phyloP scores from a whole-genome alignment of 2,797 vertebrate genomes.

The Steatocranus sp. region DNA sequence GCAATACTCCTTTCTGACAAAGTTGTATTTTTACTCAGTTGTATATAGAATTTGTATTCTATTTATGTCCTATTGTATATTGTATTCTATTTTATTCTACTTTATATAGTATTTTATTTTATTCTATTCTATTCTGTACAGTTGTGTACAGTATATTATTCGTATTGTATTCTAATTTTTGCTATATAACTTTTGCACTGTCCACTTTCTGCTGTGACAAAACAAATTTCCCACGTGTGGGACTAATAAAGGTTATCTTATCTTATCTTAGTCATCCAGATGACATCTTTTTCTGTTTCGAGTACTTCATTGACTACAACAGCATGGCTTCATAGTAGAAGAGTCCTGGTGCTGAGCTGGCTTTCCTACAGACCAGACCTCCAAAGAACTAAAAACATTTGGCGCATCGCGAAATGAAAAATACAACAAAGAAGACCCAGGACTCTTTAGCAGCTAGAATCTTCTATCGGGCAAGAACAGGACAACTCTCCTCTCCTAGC shows the following conservation, averaged over 20 bases:
- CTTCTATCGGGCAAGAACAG: fast-evolving
- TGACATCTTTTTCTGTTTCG: not conserved
- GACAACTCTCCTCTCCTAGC: not conserved
- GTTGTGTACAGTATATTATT: not conserved
- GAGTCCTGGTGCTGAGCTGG: not conserved
- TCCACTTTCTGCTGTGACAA: too few species aligned
- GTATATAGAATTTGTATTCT: not conserved
- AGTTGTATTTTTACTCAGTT: not conserved
- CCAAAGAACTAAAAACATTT: not conserved
- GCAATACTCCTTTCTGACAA: not conserved
- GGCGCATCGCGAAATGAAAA: fast-evolving
- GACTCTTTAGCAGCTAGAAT: not conserved
- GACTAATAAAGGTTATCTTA: not conserved
- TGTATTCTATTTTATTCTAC: not conserved
- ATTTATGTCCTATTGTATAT: not conserved
- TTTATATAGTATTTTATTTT: not conserved
- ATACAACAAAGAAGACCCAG: not conserved
- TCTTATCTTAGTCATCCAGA: not conserved
- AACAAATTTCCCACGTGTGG: too few species aligned
- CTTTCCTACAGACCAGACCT: not conserved
- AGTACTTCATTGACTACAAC: not conserved
- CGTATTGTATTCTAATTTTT: too few species aligned
- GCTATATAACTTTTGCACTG: too few species aligned
- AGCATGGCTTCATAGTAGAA: not conserved
- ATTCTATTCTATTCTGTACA: not conserved